Evolutionary conservation across 2,113 vertebrate species (phyloP).

Genomic region (Holacanthus passer): DNA sequence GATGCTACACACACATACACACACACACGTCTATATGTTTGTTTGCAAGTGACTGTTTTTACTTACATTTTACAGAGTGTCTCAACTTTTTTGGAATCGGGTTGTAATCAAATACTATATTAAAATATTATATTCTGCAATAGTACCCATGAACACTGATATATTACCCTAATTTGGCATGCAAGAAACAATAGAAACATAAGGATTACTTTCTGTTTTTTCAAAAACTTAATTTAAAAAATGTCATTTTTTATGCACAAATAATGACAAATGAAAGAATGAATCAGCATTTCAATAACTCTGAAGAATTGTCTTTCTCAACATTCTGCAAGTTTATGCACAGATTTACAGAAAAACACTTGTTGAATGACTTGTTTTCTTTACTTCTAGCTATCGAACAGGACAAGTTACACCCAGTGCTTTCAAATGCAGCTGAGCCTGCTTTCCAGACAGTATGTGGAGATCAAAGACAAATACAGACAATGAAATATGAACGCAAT

Average conservation of each 20-base stretch:
- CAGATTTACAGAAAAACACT: too few relatives aligned
- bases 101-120: neutral
- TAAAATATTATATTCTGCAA: neutral
- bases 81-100: too few relatives aligned
- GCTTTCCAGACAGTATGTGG: too few relatives aligned
- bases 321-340: too few relatives aligned
- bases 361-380: neutral
- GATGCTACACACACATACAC: too few relatives aligned
- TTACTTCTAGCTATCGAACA: neutral
- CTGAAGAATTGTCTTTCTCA: too few relatives aligned
- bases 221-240: too few relatives aligned
- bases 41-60: too few relatives aligned
- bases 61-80: too few relatives aligned
- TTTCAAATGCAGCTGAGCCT: neutral
- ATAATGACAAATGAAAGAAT: neutral
- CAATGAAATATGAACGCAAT: neutral
- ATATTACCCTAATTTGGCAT: too few relatives aligned
- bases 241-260: too few relatives aligned
- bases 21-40: too few relatives aligned
- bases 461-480: slow-evolving; percentile 4
- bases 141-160: neutral
- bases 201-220: neutral
- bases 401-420: neutral
- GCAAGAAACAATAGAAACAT: neutral
- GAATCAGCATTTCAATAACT: neutral